Base-by-base conservation (phyloP, 2,888 invertebrate genomes). In the Zeuzera pyrina region DNA sequence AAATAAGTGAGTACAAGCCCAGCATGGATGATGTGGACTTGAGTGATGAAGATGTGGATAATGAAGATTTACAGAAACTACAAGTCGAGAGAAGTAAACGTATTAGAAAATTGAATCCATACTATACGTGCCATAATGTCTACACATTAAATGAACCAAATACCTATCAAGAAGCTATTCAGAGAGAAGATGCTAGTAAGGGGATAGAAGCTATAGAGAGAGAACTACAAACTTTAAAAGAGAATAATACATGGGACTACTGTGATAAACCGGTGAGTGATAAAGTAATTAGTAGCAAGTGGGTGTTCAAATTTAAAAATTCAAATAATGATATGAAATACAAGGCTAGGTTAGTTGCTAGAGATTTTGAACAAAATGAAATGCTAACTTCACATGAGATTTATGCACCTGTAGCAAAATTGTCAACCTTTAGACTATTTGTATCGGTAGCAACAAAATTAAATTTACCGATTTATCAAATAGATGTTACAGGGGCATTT, bases 261-360 rank as follows among this genome's bases (percentile, higher is more conserved):
- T 38, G 38, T 29, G 29, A 46, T 2, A 0, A 10, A 12, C 43
- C 45, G 2, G 19, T 5, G 1, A 33, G 16, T 30, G 19, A 21
- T 10, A 46, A 43, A 10, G n/a, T 34, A 1, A 25, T 49, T 2
- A 39, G 28, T 33, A 44, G 36, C 26, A 53, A 55, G 23, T 52
- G 47, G 51, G 49, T 53, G 0, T 53, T 52, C 33, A 49, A 45
- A 30, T 34, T 40, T 3, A 52, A 45, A 29, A 15, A 15, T 4
- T 5, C 3, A 13, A 29, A 35, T 21, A 27, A 33, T 38, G 12
- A 8, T 33, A 31, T 15, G 12, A 29, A 38, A 22, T 41, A 45
- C 32, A 47, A 49, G 29, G 48, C 51, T 16, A 44, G 45, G 10
- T 26, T 52, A 29, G 49, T 49, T 0, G 49, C 48, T 2, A 32